Evolutionary conservation across 2,888 invertebrate genomes (phyloP), one percentile per base, ranked within the genome.

Genomic region (Holacanthella duospinosa): DNA sequence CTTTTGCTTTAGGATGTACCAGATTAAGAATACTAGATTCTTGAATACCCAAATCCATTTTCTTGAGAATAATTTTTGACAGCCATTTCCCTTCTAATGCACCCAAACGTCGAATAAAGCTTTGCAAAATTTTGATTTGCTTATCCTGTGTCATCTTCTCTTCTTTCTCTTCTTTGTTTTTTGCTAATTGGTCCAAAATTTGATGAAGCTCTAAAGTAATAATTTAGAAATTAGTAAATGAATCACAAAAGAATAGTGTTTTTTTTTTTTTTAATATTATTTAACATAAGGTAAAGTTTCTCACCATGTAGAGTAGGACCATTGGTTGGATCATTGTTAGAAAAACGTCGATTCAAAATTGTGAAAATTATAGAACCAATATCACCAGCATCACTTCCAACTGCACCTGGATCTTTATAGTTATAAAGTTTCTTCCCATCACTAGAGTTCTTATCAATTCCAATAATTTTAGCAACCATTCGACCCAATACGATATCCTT

Each of bases 61-160:
- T 60, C 36, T 68, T 69, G 25, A 73, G 55, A 3, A 73, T 59
- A 19, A 73, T 66, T 9, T 68, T 60, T 3, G 66, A 60, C 24
- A 73, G 54, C 73, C 73, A 73, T 63, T 73, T 73, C 3, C 65
- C 71, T 63, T 73, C 71, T 24, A 70, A 25, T 1, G 71, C 62
- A 3, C 68, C 61, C 2, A 71, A 26, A 4, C 59, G 60, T 6
- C 44, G 61, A n/a, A 71, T 29, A 28, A 70, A 59, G 4, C 26
- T 48, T 26, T 66, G 68, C 12, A 73, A 55, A 4, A 67, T 48
- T 27, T 63, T 61, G 36, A 61, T 65, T 54, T 73, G 71, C 6
- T 29, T 43, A 6, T 60, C 63, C 29, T 62, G 44, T 2, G 61
- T 68, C 28, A 64, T 60, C 28, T 61, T 65, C 1, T 65, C 64